These are phyloP conservation scores for Arrhopalites spinosus DNA, from an alignment of 2,888 invertebrate species.

Conservation along the genomic window DNA sequence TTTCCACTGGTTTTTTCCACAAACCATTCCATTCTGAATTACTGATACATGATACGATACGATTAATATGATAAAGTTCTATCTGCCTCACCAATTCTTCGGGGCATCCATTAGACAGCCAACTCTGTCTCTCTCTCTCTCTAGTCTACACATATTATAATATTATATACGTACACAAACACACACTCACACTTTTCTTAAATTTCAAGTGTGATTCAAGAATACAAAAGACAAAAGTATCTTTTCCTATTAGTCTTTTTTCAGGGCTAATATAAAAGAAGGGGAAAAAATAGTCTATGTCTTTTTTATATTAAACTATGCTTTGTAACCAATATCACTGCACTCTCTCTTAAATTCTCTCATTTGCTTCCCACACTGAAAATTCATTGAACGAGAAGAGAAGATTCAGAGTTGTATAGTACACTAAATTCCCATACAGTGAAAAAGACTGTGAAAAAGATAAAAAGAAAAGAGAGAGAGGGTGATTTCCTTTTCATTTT, in stretches of 20 bases:
- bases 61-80: constrained; percentile 48
- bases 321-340: background rate
- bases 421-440: background rate
- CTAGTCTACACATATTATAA: background rate
- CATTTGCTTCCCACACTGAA: background rate
- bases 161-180: background rate
- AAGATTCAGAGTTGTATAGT: background rate
- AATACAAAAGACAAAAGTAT: constrained; percentile 30
- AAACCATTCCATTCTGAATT: constrained; percentile 46
- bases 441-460: background rate
- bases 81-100: constrained; percentile 35
- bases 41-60: constrained; percentile 45
- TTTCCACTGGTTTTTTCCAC: constrained; percentile 46
- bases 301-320: too few relatives aligned
- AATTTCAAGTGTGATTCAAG: constrained; percentile 25
- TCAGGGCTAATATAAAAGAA: constrained; percentile 6
- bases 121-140: constrained; percentile 13
- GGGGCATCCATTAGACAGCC: constrained; percentile 41
- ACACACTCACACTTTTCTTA: background rate
- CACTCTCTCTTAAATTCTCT: background rate
- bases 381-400: too few relatives aligned
- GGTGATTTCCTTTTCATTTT: background rate
- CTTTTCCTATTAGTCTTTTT: constrained; percentile 15
- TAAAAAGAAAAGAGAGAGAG: background rate
- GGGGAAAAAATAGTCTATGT: background rate